phyloP scores from a whole-genome alignment of 2,113 vertebrate species.

The Percina caprodes region DNA sequence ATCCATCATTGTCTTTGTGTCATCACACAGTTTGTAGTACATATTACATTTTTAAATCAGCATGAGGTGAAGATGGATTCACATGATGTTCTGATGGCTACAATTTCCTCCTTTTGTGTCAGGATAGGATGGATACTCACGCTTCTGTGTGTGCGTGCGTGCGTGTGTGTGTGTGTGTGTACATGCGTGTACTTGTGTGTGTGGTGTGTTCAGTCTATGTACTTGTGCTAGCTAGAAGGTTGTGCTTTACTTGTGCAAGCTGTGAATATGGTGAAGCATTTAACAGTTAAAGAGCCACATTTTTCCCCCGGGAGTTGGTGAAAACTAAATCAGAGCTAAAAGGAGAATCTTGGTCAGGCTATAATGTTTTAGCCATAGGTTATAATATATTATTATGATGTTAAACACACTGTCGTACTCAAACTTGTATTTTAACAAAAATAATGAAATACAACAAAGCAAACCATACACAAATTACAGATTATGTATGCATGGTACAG shows the following conservation, averaged over 20 bases:
- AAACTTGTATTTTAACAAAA: too few species aligned
- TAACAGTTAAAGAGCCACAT: not conserved
- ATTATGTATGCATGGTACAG: too few species aligned
- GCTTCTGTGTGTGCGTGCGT: not conserved
- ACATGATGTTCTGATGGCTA: slow-evolving; percentile 12
- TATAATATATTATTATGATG: too few species aligned
- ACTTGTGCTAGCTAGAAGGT: not conserved
- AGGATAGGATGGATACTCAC: not conserved
- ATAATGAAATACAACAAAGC: too few species aligned
- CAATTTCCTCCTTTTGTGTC: slow-evolving; percentile 19
- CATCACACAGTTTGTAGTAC: slow-evolving; percentile 37
- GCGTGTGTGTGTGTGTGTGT: not conserved
- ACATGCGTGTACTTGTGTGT: too few species aligned
- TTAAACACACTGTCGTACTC: too few species aligned
- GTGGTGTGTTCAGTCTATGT: too few species aligned
- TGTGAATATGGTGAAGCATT: not conserved
- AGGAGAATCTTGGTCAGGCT: not conserved
- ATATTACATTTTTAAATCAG: slow-evolving; percentile 40
- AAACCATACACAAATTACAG: too few species aligned
- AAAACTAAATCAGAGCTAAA: not conserved
- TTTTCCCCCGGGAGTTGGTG: not conserved
- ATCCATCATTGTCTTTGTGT: slow-evolving; percentile 59
- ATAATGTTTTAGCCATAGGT: too few species aligned
- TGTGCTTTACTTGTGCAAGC: not conserved
- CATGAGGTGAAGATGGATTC: slow-evolving; percentile 34